Base-by-base conservation (phyloP, 30 jellyfish, hydroid and myxozoan genomes). In the Phacellophora camtschatica region DNA sequence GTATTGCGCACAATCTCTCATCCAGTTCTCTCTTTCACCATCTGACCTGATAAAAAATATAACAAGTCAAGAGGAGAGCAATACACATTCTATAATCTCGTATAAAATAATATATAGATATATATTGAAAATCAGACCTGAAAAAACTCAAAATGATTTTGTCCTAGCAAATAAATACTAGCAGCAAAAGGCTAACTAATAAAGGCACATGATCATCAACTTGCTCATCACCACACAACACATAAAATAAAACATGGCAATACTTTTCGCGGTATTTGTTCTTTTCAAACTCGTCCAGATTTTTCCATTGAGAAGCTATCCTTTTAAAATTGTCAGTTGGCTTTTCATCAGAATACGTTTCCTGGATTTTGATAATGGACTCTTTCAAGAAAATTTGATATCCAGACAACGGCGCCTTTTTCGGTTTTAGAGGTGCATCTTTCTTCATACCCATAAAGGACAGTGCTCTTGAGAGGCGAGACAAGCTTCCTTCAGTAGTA, bases 301-400 rank as follows among this genome's bases (percentile, higher is more conserved):
- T 48, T n/a, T 65, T 45, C 91, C 91, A 80, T 64, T 80, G 78
- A 36, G 63, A 77, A 15, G 91, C 91, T 51, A 36, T 55, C 43
- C 43, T 80, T 35, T 31, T 59, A 34, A 80, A 49, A 31, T 23
- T 18, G 22, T 80, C 91, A 0, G 24, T 56, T 18, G 77, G 84
- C 2, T 36, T 55, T 66, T 27, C 55, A 19, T 51, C 53, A 6
- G 15, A 58, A 4, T 35, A 10, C 36, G 41, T 34, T 12, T 37
- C 1, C 23, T 32, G 10, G 16, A 24, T 66, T 2, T 36, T 49
- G 55, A 6, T 13, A 41, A 48, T 41, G 35, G 42, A 54, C 63
- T 80, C 91, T 70, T 80, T 65, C 29, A 80, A 43, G 33, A 63
- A 80, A 5, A 80, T 8, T 34, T 80, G 91, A 56, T 80, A 80